phyloP scores from a whole-genome alignment of 2,888 invertebrate genomes.

The Nineta flava region DNA sequence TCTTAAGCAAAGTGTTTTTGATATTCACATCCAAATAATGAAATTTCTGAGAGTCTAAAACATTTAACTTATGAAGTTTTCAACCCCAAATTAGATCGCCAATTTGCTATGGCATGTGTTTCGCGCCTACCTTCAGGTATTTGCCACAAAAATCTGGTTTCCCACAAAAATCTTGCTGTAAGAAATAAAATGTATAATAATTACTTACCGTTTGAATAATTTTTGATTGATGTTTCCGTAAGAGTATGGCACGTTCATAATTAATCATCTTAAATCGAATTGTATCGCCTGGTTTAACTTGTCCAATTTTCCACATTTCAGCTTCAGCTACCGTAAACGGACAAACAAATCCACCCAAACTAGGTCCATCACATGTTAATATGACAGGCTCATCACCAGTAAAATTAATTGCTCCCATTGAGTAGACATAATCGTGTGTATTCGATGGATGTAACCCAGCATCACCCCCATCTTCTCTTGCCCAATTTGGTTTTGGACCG shows the following conservation, averaged over 20 bases:
- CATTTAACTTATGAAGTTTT: too few relatives aligned
- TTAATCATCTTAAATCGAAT: neutral
- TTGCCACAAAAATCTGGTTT: too few relatives aligned
- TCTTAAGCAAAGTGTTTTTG: too few relatives aligned
- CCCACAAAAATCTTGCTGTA: too few relatives aligned
- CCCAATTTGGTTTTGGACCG: neutral
- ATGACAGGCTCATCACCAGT: conserved; percentile 1
- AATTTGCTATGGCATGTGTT: too few relatives aligned
- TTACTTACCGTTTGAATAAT: neutral
- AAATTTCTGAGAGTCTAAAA: too few relatives aligned
- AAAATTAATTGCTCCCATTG: neutral
- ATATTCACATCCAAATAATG: too few relatives aligned
- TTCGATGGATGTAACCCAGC: conserved; percentile 1
- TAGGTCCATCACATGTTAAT: conserved; percentile 2
- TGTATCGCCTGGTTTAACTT: conserved; percentile 1
- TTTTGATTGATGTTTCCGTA: neutral
- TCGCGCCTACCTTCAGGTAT: too few relatives aligned
- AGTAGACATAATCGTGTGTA: neutral
- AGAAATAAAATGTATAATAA: too few relatives aligned
- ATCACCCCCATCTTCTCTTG: neutral
- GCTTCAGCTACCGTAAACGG: conserved; percentile 1
- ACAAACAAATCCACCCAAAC: conserved; percentile 1
- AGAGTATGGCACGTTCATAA: neutral
- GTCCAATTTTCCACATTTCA: conserved; percentile 3
- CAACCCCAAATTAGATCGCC: too few relatives aligned